Conservation (phyloP, 2,888 invertebrate species). For the Fabriciana adippe region DNA sequence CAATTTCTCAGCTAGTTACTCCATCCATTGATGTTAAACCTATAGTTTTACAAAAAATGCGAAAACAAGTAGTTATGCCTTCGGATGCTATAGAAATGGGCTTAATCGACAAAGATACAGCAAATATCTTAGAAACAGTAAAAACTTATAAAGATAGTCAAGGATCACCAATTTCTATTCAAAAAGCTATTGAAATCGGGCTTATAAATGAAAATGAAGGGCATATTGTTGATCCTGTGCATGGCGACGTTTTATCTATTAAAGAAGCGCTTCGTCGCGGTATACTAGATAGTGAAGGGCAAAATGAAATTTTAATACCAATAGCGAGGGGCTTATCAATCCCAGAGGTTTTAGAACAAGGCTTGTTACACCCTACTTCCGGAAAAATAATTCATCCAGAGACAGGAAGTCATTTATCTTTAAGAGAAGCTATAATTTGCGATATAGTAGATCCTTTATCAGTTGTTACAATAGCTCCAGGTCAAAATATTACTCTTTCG, state of each 20-base stretch:
- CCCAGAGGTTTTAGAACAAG: slow-evolving; percentile 92
- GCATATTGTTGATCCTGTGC: slow-evolving; percentile 90
- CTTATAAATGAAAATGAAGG: slow-evolving; percentile 89
- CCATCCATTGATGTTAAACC: slow-evolving; percentile 85
- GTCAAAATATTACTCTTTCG: slow-evolving; percentile 86
- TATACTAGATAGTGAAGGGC: slow-evolving; percentile 89
- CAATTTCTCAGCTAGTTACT: slow-evolving; percentile 66
- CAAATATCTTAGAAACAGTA: slow-evolving; percentile 84
- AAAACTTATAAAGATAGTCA: slow-evolving; percentile 81
- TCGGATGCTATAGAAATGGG: slow-evolving; percentile 90
- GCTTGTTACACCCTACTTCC: slow-evolving; percentile 88
- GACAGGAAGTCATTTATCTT: slow-evolving; percentile 88
- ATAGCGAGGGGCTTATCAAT: slow-evolving; percentile 90
- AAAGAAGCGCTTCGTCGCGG: slow-evolving; percentile 92
- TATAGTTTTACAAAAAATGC: slow-evolving; percentile 88
- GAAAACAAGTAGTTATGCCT: slow-evolving; percentile 88
- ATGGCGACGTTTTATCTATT: slow-evolving; percentile 90
- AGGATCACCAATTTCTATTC: slow-evolving; percentile 86
- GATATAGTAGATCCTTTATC: slow-evolving; percentile 94
- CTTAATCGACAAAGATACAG: slow-evolving; percentile 89
- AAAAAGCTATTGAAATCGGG: slow-evolving; percentile 87
- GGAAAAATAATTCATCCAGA: slow-evolving; percentile 93
- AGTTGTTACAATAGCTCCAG: slow-evolving; percentile 84
- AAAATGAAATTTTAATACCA: slow-evolving; percentile 89
- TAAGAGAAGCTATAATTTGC: slow-evolving; percentile 92